Base-by-base conservation (phyloP, 1,140 invertebrate species). In the Marisa cornuarietis region DNA sequence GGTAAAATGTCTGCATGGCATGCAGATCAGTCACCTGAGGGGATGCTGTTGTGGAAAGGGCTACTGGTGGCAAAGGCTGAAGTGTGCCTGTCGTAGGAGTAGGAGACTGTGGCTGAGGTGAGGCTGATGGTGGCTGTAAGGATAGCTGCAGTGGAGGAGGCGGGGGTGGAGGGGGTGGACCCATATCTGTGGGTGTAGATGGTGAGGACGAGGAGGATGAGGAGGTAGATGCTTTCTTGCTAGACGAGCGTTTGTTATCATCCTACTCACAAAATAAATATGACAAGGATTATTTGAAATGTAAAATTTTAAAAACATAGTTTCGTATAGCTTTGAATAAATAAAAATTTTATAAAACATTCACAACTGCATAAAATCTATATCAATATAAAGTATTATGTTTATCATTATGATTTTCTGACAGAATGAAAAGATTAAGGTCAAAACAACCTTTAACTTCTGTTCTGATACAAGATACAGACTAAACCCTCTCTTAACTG, bases 161-260 rank as follows among this genome's bases (percentile, higher is more conserved):
- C 6, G 83, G 81, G 22, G 83, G 83, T 31, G 80, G 65, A 22
- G 80, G 79, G 16, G 83, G 83, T 42, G 83, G 83, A 20, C 83
- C 83, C 83, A 83, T 83, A 49, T 82, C 83, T 42, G 72, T 80
- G 65, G 76, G 76, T 7, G 76, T 77, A 65, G 76, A 77, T 51
- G 76, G 76, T 18, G 76, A 77, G 14, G 76, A 83, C 18, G 78
- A 76, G 26, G 78, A 68, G 16, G 54, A 52, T 22, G 75, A 76
- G 24, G 75, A 78, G 66, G 78, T 71, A 49, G 62, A 76, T 22
- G 76, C 65, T 65, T 77, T 77, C 76, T 77, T 77, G 76, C 63
- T 77, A 63, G 51, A 51, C 65, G 74, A 76, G 26, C 76, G 62
- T 54, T 77, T 77, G 51, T 65, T 65, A 51, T 73, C 71, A 22